These are phyloP conservation scores for Leptopilina myrica DNA, from an alignment of 2,888 invertebrate genomes.

Conservation along the genomic window DNA sequence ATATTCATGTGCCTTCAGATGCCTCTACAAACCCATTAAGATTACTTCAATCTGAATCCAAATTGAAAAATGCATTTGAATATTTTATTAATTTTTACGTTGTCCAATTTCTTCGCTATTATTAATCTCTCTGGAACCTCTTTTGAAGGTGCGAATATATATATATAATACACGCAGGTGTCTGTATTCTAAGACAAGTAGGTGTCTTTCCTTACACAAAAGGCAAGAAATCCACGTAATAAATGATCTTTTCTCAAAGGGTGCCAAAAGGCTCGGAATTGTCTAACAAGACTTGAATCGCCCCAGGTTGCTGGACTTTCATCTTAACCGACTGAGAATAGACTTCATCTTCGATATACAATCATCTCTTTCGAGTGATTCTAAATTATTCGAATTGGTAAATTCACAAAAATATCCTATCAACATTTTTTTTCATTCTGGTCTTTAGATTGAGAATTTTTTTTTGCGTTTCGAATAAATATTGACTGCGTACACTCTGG, in stretches of 20 bases:
- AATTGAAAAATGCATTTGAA: too few species aligned
- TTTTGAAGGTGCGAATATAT: conserved; percentile 1
- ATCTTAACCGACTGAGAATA: conserved; percentile 70
- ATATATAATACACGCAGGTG: background rate
- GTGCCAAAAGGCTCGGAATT: conserved; percentile 66
- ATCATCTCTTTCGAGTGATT: conserved; percentile 66
- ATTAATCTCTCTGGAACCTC: background rate
- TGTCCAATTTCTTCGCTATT: background rate
- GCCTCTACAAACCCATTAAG: too few species aligned
- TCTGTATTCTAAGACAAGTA: conserved; percentile 9
- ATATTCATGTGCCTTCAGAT: too few species aligned
- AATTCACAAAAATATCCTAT: background rate
- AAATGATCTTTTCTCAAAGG: conserved; percentile 72
- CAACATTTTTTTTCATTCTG: background rate
- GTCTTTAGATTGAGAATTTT: background rate
- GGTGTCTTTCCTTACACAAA: conserved; percentile 13
- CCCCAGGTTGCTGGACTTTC: conserved; percentile 69
- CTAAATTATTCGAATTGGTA: conserved; percentile 67
- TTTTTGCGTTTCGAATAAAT: too few species aligned
- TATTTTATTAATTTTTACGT: background rate
- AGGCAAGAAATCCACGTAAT: conserved; percentile 62
- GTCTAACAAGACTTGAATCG: conserved; percentile 74
- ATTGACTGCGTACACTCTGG: too few species aligned
- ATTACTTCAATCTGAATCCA: too few species aligned
- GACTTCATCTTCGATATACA: conserved; percentile 68